These are phyloP conservation scores for Rhimphoctona megacephalus DNA, from an alignment of 2,888 invertebrate genomes.

Conservation along the genomic window DNA sequence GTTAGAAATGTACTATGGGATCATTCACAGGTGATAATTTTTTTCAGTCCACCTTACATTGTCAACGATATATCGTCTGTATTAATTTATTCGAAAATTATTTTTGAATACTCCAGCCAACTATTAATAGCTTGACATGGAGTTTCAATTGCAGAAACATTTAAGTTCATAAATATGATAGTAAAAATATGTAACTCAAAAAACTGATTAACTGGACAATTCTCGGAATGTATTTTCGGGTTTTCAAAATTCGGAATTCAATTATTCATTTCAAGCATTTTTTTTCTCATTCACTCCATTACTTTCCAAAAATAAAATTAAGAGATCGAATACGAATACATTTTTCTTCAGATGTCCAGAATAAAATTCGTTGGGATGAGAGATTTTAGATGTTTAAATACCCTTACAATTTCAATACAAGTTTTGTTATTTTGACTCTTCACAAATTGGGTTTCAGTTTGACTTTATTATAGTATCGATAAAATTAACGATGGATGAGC, in stretches of 20 bases:
- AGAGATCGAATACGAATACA: not conserved
- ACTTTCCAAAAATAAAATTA: not conserved
- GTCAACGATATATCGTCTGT: no score
- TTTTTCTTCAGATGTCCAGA: not conserved
- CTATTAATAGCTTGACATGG: no score
- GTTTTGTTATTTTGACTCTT: not conserved
- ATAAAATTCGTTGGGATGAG: not conserved
- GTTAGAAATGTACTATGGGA: conserved; percentile 53
- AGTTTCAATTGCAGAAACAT: not conserved
- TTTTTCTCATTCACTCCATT: not conserved
- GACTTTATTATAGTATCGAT: conserved; percentile 38
- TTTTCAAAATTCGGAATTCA: not conserved
- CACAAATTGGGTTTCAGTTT: not conserved
- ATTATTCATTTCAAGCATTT: not conserved
- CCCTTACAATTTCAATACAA: not conserved
- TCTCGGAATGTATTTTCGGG: not conserved
- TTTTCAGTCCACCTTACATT: conserved; percentile 35
- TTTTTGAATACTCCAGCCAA: not conserved
- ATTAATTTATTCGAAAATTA: not conserved
- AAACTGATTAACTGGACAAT: not conserved
- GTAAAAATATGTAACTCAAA: not conserved
- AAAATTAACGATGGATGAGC: conserved; percentile 32
- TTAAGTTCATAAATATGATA: not conserved
- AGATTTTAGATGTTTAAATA: not conserved
- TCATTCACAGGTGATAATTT: conserved; percentile 48